Evolutionary conservation across 2,113 vertebrate species (phyloP).

Genomic region (Bambusicola thoracicus): DNA sequence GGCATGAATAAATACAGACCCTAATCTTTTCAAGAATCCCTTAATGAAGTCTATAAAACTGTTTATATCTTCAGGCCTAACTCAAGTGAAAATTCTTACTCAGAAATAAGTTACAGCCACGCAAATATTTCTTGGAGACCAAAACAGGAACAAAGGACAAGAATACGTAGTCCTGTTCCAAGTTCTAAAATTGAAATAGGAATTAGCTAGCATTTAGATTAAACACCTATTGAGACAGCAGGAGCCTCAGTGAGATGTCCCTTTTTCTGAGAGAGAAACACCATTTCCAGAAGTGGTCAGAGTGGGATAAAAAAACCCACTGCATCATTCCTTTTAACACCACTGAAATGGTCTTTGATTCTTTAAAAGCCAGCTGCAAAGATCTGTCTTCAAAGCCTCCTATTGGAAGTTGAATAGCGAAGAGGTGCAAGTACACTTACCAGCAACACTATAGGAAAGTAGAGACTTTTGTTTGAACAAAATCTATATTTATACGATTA

Average conservation of each 20-base stretch:
- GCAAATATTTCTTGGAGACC: neutral
- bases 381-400: constrained; percentile 54
- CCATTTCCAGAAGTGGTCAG: neutral
- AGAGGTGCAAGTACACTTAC: constrained; percentile 71
- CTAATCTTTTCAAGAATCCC: constrained; percentile 45
- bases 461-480: constrained; percentile 79
- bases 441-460: constrained; percentile 68
- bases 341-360: constrained; percentile 51
- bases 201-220: constrained; percentile 4
- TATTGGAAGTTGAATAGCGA: constrained; percentile 62
- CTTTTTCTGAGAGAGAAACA: neutral
- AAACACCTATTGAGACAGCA: constrained; percentile 50
- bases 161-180: neutral
- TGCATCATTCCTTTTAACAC: constrained; percentile 54
- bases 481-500: constrained; percentile 87
- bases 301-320: neutral
- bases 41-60: constrained; percentile 58
- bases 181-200: neutral
- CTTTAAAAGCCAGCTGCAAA: constrained; percentile 61
- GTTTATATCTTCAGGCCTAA: constrained; percentile 45
- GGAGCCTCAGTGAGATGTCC: neutral
- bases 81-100: constrained; percentile 34
- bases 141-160: neutral
- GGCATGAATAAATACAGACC: constrained; percentile 54
- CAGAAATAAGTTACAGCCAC: constrained; percentile 35